Evolutionary conservation across 2,113 vertebrate genomes (phyloP).

Genomic region (Crotalus viridis): DNA sequence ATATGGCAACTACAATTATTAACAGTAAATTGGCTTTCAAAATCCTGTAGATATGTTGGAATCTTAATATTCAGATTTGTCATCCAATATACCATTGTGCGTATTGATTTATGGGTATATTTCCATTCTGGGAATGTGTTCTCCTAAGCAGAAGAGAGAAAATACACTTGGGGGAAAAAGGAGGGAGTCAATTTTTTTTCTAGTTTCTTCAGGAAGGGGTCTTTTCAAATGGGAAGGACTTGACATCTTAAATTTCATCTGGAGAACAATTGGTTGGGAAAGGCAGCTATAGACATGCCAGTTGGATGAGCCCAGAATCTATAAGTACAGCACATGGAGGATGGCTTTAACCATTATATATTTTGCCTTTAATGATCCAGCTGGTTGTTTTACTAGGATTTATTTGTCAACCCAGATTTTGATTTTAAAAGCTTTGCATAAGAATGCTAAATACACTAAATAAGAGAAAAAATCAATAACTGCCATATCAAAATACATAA

Average conservation of each 20-base stretch:
- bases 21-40: background rate
- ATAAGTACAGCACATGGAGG: background rate
- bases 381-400: background rate
- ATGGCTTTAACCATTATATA: background rate
- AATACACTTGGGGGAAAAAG: background rate
- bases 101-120: background rate
- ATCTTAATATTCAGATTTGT: background rate
- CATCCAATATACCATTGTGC: background rate
- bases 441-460: background rate
- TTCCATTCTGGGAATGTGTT: background rate
- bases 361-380: background rate
- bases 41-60: background rate
- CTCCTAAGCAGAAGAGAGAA: background rate
- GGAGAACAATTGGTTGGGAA: background rate
- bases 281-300: background rate
- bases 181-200: background rate
- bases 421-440: background rate
- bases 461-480: background rate
- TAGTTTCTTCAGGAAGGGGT: background rate
- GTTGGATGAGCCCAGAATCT: background rate
- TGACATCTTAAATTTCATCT: background rate
- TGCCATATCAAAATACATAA: background rate
- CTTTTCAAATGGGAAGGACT: background rate
- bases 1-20: background rate
- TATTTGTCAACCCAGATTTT: background rate